Conservation (phyloP, 2,888 invertebrate species). For the Adela reaumurella region DNA sequence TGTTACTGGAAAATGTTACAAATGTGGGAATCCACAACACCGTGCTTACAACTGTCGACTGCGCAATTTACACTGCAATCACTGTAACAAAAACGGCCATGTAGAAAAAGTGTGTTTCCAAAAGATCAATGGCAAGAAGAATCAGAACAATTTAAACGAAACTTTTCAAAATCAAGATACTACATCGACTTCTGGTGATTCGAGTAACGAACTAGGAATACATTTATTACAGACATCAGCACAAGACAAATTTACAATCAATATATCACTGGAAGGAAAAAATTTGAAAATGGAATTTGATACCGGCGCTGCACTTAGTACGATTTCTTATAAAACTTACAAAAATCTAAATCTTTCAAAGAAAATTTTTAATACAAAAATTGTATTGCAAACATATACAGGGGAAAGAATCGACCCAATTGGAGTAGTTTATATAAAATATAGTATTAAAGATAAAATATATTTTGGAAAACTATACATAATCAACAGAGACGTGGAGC, state of each 20-base stretch:
- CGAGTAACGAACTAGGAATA: too few relatives aligned
- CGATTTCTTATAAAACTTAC: slow-evolving; percentile 1
- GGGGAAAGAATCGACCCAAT: slow-evolving; percentile 2
- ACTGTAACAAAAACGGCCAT: too few relatives aligned
- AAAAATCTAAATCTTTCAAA: slow-evolving; percentile 2
- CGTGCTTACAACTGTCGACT: too few relatives aligned
- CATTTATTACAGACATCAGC: too few relatives aligned
- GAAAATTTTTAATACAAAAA: neutral
- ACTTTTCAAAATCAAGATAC: too few relatives aligned
- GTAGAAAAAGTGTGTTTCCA: too few relatives aligned
- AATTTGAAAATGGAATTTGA: slow-evolving; percentile 8
- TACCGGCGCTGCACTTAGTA: slow-evolving; percentile 6
- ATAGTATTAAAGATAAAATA: neutral
- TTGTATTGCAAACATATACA: slow-evolving; percentile 1
- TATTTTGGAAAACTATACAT: slow-evolving; percentile 3
- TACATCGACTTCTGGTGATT: too few relatives aligned
- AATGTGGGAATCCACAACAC: too few relatives aligned
- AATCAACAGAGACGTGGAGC: slow-evolving; percentile 2
- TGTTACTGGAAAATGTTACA: too few relatives aligned
- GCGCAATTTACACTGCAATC: too few relatives aligned
- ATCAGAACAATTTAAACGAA: too few relatives aligned
- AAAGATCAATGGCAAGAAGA: too few relatives aligned
- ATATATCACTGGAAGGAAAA: slow-evolving; percentile 9
- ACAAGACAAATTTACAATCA: neutral
- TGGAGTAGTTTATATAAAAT: slow-evolving; percentile 3